phyloP scores from a whole-genome alignment of 2,113 vertebrate species.

The Thamnophis sirtalis region DNA sequence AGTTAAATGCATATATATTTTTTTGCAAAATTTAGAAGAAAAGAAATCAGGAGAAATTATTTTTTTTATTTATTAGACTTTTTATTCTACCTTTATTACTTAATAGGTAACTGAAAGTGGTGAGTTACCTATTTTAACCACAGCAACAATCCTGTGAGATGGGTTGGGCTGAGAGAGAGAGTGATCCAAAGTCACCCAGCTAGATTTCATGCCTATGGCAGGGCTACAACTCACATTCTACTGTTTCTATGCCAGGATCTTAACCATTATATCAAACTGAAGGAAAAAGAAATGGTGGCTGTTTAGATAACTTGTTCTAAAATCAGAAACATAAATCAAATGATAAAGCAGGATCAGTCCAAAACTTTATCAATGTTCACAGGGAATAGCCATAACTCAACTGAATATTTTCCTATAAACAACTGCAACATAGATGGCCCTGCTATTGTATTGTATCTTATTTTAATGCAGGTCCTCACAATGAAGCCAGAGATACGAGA shows the following conservation, averaged over 20 bases:
- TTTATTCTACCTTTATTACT: background rate
- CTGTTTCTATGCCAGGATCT: background rate
- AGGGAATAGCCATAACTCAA: background rate
- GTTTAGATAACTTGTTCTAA: background rate
- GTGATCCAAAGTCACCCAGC: background rate
- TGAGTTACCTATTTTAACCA: background rate
- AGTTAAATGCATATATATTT: background rate
- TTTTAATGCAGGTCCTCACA: background rate
- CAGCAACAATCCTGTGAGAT: background rate
- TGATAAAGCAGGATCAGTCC: background rate
- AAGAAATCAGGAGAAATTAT: background rate
- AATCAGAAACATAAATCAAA: background rate
- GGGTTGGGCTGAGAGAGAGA: background rate
- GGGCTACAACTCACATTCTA: background rate
- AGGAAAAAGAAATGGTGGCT: background rate
- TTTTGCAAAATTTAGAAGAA: background rate
- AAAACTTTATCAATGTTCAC: background rate
- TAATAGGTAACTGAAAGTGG: background rate
- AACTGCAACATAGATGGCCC: background rate
- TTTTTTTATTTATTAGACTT: background rate
- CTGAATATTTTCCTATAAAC: background rate
- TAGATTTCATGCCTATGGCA: background rate
- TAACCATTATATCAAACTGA: background rate
- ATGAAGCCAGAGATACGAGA: background rate
- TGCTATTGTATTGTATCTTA: background rate